A percentile compares a stretch with the other conserved stretches of the same genome.
phyloP scores from a whole-genome alignment of 2,888 invertebrate species.

The Cerastis rubricosa region DNA sequence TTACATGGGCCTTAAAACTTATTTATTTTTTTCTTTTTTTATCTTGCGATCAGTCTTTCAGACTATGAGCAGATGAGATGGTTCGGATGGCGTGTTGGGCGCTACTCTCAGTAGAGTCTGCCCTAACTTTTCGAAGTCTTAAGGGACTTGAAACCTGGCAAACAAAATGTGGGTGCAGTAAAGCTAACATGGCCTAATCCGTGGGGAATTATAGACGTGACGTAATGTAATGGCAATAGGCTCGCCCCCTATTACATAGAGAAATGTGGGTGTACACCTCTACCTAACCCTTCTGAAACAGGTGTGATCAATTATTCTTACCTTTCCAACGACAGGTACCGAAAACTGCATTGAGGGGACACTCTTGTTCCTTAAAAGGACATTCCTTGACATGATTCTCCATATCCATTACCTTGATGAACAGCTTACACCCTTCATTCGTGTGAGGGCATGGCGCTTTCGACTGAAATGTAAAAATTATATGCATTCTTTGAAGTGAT shows the following conservation, averaged over 20 bases:
- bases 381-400: constrained; percentile 78
- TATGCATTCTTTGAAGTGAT: neutral
- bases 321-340: constrained; percentile 79
- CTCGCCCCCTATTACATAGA: no score
- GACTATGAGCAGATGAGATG: no score
- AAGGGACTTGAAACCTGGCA: neutral
- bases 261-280: no score
- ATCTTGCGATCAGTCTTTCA: no score
- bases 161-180: neutral
- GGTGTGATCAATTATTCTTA: constrained; percentile 40
- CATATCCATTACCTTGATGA: constrained; percentile 72
- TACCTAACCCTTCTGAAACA: no score
- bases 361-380: constrained; percentile 76
- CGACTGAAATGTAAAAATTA: constrained; percentile 63
- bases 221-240: neutral
- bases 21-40: no score
- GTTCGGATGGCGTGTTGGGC: no score
- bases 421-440: constrained; percentile 75
- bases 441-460: constrained; percentile 73
- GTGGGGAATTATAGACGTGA: neutral
- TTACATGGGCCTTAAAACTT: neutral
- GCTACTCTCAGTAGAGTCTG: no score
- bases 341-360: constrained; percentile 72
- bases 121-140: no score
- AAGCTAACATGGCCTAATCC: neutral